Conservation (phyloP, 1,140 invertebrate genomes). For the Hypsibius dujardini region DNA sequence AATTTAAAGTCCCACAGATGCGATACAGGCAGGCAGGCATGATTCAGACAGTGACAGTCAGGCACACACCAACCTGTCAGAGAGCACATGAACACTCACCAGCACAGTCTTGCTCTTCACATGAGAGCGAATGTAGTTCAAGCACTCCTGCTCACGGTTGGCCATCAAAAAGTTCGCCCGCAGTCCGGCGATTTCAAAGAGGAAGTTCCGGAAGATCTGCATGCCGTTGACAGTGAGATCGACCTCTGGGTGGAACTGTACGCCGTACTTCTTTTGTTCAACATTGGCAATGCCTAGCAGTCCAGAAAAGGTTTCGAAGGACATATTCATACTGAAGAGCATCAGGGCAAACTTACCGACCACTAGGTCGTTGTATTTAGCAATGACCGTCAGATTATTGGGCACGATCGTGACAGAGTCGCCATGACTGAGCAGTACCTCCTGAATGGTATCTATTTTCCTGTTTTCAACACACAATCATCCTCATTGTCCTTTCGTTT, state of each 20-base stretch:
- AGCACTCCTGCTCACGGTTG: slow-evolving; percentile 69
- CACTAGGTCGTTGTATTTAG: slow-evolving; percentile 61
- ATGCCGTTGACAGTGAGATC: slow-evolving; percentile 81
- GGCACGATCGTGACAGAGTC: slow-evolving; percentile 82
- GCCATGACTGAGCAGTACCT: slow-evolving; percentile 84
- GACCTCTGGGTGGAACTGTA: slow-evolving; percentile 95
- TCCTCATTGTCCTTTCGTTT: slow-evolving; percentile 8
- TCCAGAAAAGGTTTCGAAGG: slow-evolving; percentile 19
- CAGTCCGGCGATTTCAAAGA: slow-evolving; percentile 71
- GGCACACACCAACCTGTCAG: no score
- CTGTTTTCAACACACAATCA: slow-evolving; percentile 42
- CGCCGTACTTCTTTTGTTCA: slow-evolving; percentile 72
- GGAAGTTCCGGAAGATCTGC: slow-evolving; percentile 79
- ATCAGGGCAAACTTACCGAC: slow-evolving; percentile 36
- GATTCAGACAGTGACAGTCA: no score
- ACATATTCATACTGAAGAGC: slow-evolving; percentile 14
- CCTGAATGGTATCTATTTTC: slow-evolving; percentile 63
- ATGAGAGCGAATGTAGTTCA: slow-evolving; percentile 72
- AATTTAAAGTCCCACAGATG: no score
- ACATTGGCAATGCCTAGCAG: slow-evolving; percentile 67
- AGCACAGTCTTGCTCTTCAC: slow-evolving; percentile 83
- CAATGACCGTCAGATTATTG: slow-evolving; percentile 61
- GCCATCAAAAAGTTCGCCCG: slow-evolving; percentile 71
- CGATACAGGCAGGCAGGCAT: no score
- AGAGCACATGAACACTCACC: slow-evolving; percentile 47